Conservation (phyloP, 2,888 invertebrate species). For the Mactromeris polynyma region DNA sequence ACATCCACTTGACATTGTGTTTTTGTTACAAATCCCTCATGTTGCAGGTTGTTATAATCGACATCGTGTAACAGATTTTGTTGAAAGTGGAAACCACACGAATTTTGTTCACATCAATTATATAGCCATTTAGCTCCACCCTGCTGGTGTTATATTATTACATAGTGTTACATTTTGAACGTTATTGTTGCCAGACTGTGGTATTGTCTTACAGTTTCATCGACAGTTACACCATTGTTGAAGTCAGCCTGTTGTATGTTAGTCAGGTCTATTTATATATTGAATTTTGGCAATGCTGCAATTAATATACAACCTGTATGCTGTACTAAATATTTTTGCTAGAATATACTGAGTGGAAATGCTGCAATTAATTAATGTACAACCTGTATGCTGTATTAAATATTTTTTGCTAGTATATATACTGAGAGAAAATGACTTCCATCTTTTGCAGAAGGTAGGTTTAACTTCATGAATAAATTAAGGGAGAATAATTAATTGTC, state of each 20-base stretch:
- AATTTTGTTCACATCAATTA: neutral
- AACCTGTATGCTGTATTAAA: neutral
- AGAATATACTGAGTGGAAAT: too few relatives aligned
- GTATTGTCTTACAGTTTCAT: neutral
- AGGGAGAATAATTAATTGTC: too few relatives aligned
- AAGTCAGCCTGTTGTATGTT: neutral
- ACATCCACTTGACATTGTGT: too few relatives aligned
- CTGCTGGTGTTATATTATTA: neutral
- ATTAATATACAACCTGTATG: neutral
- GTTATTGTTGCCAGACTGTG: neutral
- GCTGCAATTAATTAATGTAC: neutral
- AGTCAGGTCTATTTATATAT: slow-evolving; percentile 13
- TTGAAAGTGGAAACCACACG: neutral
- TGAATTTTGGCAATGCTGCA: neutral
- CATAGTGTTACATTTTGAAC: neutral
- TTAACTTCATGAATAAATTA: too few relatives aligned
- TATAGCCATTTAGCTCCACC: neutral
- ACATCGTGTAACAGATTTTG: neutral
- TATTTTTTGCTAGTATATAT: neutral
- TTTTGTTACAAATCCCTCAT: too few relatives aligned
- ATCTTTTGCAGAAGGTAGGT: too few relatives aligned
- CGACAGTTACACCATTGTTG: neutral
- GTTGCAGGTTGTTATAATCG: too few relatives aligned
- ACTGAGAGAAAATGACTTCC: too few relatives aligned
- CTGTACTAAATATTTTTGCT: neutral